Evolutionary conservation across 2,797 vertebrate species (phyloP).

Genomic region (Pteropus rufus): DNA sequence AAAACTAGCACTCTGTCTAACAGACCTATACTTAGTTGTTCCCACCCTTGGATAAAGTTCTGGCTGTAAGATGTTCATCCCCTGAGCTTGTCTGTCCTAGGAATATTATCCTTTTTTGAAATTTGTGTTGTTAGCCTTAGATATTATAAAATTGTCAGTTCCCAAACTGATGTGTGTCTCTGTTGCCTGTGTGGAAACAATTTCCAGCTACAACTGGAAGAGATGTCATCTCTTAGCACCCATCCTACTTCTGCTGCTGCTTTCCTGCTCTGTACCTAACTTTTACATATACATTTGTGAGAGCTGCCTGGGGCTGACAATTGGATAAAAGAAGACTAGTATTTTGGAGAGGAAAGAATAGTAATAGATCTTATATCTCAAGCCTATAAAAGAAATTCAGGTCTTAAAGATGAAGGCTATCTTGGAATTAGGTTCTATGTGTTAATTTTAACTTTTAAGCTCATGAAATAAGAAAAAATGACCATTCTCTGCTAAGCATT

Average conservation of each 20-base stretch:
- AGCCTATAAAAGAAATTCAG: conserved; percentile 41
- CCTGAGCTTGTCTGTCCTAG: background rate
- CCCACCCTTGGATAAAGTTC: background rate
- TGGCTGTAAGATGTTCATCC: background rate
- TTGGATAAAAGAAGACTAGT: background rate
- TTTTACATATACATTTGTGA: background rate
- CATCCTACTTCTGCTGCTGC: background rate
- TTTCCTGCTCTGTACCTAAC: background rate
- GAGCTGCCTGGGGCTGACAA: background rate
- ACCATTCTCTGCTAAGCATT: background rate
- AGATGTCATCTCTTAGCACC: background rate
- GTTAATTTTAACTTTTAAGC: conserved; percentile 15
- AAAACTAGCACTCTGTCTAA: background rate
- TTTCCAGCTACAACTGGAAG: background rate
- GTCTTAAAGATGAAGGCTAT: background rate
- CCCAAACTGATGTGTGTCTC: background rate
- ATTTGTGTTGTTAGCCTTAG: conserved; percentile 29
- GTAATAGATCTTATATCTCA: background rate
- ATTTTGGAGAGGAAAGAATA: background rate
- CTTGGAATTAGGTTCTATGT: background rate
- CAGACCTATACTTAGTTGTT: background rate
- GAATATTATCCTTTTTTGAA: conserved; percentile 27
- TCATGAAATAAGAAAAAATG: background rate
- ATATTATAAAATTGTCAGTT: conserved; percentile 40
- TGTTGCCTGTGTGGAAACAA: conserved; percentile 2